A percentile compares a stretch with the other conserved stretches of the same genome.
These are phyloP conservation scores for Odontophorus gujanensis DNA, from an alignment of 2,113 vertebrate genomes.

Conservation along the genomic window DNA sequence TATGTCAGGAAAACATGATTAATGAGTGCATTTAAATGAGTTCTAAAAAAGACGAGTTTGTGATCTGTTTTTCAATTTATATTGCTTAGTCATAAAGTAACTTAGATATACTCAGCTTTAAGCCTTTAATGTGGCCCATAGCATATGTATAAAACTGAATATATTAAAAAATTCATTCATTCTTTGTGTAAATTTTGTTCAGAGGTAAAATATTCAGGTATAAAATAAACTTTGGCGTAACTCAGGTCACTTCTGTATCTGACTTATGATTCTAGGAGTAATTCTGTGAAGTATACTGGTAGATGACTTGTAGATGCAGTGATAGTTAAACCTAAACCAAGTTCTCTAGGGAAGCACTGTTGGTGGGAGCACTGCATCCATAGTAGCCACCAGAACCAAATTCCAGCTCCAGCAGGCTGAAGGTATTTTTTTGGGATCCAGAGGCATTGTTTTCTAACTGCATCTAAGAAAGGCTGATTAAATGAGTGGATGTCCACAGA, in stretches of 20 bases:
- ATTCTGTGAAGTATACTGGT: too few species aligned
- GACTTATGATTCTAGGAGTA: not conserved
- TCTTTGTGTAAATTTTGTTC: not conserved
- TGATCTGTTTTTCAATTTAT: not conserved
- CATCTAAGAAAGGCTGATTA: not conserved
- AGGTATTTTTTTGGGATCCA: not conserved
- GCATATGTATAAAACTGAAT: not conserved
- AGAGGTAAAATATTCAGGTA: not conserved
- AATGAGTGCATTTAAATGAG: not conserved
- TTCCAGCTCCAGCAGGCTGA: not conserved
- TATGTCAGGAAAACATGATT: not conserved
- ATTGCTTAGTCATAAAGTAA: not conserved
- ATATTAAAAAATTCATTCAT: not conserved
- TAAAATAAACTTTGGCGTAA: not conserved
- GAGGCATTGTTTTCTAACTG: not conserved
- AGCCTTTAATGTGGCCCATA: not conserved
- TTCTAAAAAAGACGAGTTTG: not conserved
- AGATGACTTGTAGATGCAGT: too few species aligned
- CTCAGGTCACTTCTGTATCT: not conserved
- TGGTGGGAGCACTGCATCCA: fast-evolving
- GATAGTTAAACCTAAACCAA: not conserved
- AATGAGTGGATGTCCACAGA: not conserved
- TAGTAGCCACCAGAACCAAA: not conserved
- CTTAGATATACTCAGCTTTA: not conserved
- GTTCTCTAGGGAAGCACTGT: not conserved